phyloP scores from a whole-genome alignment of 2,888 invertebrate genomes.

The Brachylomia viminalis region DNA sequence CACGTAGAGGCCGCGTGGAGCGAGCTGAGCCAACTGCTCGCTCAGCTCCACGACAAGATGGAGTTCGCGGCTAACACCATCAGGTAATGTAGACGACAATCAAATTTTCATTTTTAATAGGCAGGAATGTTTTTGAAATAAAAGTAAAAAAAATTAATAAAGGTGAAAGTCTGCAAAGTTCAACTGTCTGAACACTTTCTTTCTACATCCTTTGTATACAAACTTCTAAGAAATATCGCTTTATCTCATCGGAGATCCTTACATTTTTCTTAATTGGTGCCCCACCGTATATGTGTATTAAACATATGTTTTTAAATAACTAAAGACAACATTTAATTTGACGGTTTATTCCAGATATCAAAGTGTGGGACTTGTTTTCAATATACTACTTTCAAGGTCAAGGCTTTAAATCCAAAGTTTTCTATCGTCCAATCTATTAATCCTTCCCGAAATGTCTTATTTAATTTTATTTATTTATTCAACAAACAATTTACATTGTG shows the following conservation, averaged over 20 bases:
- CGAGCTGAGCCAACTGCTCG: constrained; percentile 96
- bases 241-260: neutral
- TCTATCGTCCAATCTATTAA: neutral
- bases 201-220: neutral
- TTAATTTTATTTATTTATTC: no score
- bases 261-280: neutral
- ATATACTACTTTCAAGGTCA: neutral
- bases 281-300: neutral
- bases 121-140: neutral
- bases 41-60: constrained; percentile 97
- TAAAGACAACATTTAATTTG: neutral
- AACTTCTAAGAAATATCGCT: neutral
- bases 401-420: neutral
- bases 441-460: no score
- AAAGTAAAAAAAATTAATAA: neutral
- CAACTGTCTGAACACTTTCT: neutral
- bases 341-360: neutral
- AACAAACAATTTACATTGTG: no score
- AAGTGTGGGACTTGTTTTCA: neutral
- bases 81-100: constrained; percentile 74
- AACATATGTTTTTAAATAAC: neutral
- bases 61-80: constrained; percentile 98
- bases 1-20: constrained; percentile 97
- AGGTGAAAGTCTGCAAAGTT: neutral
- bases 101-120: neutral